Base-by-base conservation (phyloP, 2,113 vertebrate genomes). In the Tichodroma muraria region DNA sequence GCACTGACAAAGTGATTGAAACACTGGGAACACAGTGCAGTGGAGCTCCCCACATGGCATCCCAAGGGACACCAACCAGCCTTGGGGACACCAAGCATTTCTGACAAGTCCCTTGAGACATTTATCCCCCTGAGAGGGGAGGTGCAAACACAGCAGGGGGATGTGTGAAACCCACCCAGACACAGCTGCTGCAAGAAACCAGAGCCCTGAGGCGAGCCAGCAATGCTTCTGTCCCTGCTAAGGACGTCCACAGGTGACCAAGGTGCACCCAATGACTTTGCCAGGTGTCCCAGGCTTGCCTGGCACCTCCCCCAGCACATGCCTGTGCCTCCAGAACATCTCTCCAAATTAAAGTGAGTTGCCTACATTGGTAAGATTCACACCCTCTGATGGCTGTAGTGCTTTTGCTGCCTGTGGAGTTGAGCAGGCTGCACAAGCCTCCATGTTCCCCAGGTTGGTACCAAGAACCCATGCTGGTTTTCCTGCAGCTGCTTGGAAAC, bases 111-210 rank as follows among this genome's bases (percentile, higher is more conserved):
- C 25, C 76, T 42, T 1, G 4, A 63, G 64, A 65, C 7, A 31
- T 89, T 64, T 25, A 35, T 64, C 2, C 23, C 38, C 11, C 24
- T 9, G 22, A 61, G n/a, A 49, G 24, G 8, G 9, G n/a, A 70
- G 2, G 1, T 30, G 59, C 2, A 11, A 59, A 87, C 0, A 2
- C 2, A 1, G 31, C 44, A 0, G 23, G n/a, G 27, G 11, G 8
- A 22, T 1, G 2, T 21, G 7, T 53, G 57, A 81, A 79, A 70
- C 27, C 7, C 47, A 75, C 20, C 35, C 3, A 2, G 73, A 35
- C 65, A 63, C 16, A 66, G 38, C 31, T 57, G 42, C 31, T 63
- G 66, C 10, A 15, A n/a, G 27, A 53, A 66, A 23, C 14, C 6
- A 1, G n/a, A 47, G 57, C 38, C 45, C 38, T 21, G 49, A 11